Percentiles rank a stretch among this genome's conserved stretches.
Conservation (phyloP, 2,888 invertebrate species). For the Dicranocentrus wangi region DNA sequence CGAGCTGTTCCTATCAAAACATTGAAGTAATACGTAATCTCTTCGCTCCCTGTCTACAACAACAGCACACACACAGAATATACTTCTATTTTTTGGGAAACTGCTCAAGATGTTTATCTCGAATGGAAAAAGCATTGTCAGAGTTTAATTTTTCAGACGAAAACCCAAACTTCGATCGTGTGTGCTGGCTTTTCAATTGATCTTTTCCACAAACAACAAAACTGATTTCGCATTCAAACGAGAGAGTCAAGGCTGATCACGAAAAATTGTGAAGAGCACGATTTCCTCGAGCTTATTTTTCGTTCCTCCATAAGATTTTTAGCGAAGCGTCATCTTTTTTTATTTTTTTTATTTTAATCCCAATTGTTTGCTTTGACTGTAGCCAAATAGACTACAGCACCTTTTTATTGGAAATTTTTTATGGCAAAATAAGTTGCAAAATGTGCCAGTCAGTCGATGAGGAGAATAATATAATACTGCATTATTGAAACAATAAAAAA, state of each 20-base stretch:
- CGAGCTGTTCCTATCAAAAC: slow-evolving; percentile 60
- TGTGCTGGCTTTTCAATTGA: slow-evolving; percentile 40
- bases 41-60: slow-evolving; percentile 13
- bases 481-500: not conserved
- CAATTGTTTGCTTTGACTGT: slow-evolving; percentile 37
- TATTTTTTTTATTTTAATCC: slow-evolving; percentile 1
- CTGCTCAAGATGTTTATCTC: slow-evolving; percentile 34
- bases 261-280: slow-evolving; percentile 50
- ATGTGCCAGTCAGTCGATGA: no score
- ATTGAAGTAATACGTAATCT: slow-evolving; percentile 19
- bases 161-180: slow-evolving; percentile 11
- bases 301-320: slow-evolving; percentile 36
- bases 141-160: slow-evolving; percentile 42
- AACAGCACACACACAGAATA: not conserved
- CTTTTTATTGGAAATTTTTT: not conserved
- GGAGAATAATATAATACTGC: no score
- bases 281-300: no score
- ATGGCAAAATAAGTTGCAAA: no score
- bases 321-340: no score
- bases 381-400: slow-evolving; percentile 23
- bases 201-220: not conserved
- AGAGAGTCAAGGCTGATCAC: slow-evolving; percentile 59
- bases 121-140: slow-evolving; percentile 25
- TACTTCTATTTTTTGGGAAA: not conserved
- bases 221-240: slow-evolving; percentile 7